Conservation (phyloP, 1,140 invertebrate genomes). For the Drosophila pachea region DNA sequence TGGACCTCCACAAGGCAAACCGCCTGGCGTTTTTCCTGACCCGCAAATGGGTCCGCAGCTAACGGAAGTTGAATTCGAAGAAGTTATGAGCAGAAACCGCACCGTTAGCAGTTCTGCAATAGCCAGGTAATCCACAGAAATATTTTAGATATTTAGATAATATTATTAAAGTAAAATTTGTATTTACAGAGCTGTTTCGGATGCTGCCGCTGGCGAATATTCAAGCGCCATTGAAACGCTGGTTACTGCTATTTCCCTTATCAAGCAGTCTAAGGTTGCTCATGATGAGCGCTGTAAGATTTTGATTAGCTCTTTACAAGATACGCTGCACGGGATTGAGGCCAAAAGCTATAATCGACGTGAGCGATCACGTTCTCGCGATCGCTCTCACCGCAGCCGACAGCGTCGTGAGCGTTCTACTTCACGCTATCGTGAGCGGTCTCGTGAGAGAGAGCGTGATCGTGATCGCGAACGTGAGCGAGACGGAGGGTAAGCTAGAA, state of each 20-base stretch:
- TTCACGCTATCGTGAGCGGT: constrained; percentile 86
- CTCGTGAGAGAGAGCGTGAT: constrained; percentile 84
- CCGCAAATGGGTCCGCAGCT: constrained; percentile 84
- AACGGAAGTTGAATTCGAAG: constrained; percentile 97
- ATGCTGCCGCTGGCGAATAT: constrained; percentile 98
- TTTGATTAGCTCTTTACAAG: constrained; percentile 96
- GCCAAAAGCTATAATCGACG: constrained; percentile 78
- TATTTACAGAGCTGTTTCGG: constrained; percentile 90
- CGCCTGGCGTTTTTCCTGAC: constrained; percentile 80
- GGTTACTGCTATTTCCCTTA: constrained; percentile 98
- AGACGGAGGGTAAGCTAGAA: constrained; percentile 79
- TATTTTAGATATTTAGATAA: not conserved
- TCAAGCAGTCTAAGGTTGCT: constrained; percentile 98
- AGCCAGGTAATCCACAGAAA: constrained; percentile 79
- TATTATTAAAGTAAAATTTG: not conserved
- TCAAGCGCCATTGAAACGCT: constrained; percentile 98
- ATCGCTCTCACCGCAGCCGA: constrained; percentile 85
- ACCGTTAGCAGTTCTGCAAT: constrained; percentile 98
- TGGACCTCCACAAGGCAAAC: constrained; percentile 77
- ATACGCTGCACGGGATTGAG: constrained; percentile 90
- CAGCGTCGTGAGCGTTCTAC: constrained; percentile 88
- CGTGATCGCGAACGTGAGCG: constrained; percentile 85
- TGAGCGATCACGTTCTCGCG: constrained; percentile 85
- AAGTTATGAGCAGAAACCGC: constrained; percentile 97
- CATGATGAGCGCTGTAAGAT: constrained; percentile 99